Percentiles rank a stretch among this genome's conserved stretches.
Conservation (phyloP, 2,113 vertebrate genomes). For the Dryoscopus gambensis region DNA sequence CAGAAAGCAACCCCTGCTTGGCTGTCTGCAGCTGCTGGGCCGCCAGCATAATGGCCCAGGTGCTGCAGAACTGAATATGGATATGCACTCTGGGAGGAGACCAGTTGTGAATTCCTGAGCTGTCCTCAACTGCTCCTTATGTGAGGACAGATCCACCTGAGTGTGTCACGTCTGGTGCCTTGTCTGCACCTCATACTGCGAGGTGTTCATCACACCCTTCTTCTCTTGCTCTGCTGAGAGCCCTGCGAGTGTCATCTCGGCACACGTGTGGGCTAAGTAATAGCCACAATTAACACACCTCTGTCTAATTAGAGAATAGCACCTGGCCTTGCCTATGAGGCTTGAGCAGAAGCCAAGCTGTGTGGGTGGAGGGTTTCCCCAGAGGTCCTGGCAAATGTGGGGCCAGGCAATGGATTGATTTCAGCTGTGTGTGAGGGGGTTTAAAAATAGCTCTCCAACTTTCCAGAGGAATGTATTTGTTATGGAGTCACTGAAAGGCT, state of each 20-base stretch:
- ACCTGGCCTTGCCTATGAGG: neutral
- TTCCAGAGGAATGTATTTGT: constrained; percentile 47
- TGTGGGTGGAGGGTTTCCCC: constrained; percentile 42
- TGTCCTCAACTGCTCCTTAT: neutral
- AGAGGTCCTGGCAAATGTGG: neutral
- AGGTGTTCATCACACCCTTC: neutral
- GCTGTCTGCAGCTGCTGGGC: neutral
- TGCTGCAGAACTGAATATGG: neutral
- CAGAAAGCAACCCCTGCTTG: neutral
- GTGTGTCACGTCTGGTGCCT: fast-evolving
- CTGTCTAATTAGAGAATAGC: neutral
- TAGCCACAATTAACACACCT: neutral
- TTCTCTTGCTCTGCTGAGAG: neutral
- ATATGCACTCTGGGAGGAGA: neutral
- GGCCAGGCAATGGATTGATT: neutral
- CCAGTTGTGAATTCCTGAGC: neutral
- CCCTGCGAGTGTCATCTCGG: fast-evolving
- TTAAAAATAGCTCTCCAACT: constrained; percentile 44
- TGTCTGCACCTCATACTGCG: neutral
- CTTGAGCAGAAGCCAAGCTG: neutral
- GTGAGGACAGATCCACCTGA: neutral
- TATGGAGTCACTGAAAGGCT: constrained; percentile 20
- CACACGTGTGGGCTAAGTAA: neutral
- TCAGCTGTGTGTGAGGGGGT: neutral
- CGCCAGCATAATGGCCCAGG: fast-evolving